Percentiles rank a stretch among this genome's conserved stretches.
Evolutionary conservation across 2,888 invertebrate genomes (phyloP).

Genomic region (Cryptus viduatorius): DNA sequence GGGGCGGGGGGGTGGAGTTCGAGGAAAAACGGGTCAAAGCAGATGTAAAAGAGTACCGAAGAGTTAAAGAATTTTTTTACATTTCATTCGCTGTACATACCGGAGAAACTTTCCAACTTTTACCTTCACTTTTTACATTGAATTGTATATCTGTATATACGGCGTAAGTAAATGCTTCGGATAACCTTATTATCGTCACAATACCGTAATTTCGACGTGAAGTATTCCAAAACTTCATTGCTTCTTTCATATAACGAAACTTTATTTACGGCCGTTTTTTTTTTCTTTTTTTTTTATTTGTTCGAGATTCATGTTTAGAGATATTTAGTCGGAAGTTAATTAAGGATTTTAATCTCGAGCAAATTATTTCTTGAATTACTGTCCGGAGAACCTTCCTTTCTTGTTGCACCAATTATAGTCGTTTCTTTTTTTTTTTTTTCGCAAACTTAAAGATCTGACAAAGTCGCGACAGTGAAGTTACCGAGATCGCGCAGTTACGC

Average conservation of each 20-base stretch:
- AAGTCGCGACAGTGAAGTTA: slow-evolving; percentile 5
- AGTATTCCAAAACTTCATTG: slow-evolving; percentile 9
- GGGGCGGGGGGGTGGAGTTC: neutral
- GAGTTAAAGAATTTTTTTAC: neutral
- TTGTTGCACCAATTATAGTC: neutral
- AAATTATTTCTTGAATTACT: slow-evolving; percentile 1
- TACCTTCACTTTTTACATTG: neutral
- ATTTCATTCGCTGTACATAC: neutral
- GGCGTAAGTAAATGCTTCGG: neutral
- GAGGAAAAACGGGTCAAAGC: neutral
- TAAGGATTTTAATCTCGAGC: slow-evolving; percentile 6
- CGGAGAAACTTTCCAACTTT: slow-evolving; percentile 16
- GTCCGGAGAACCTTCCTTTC: neutral
- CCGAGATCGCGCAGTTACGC: slow-evolving; percentile 3
- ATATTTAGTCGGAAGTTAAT: slow-evolving; percentile 12
- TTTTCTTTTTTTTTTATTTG: neutral
- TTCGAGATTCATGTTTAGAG: neutral
- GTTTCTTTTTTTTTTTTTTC: neutral
- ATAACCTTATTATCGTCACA: neutral
- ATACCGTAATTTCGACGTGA: neutral
- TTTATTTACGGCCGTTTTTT: neutral
- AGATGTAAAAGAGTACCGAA: slow-evolving; percentile 5
- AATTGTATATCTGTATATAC: neutral
- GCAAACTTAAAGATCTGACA: neutral
- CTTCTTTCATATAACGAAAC: neutral